Conservation (phyloP, 2,797 vertebrate species). For the Macropodus opercularis region DNA sequence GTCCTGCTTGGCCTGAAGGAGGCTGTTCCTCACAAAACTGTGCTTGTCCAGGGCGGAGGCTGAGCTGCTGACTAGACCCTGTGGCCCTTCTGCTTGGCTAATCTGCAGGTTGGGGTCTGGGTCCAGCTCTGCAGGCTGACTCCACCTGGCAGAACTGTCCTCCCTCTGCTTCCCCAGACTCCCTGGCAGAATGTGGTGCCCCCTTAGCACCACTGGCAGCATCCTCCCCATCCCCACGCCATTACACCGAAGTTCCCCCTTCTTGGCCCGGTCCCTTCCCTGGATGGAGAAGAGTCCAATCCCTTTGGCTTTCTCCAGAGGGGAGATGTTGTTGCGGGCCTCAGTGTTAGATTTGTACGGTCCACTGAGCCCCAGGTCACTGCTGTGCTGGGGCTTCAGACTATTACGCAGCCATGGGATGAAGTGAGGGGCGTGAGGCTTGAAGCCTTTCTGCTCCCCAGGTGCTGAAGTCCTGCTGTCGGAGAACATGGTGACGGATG, state of each 20-base stretch:
- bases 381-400: constrained; percentile 69
- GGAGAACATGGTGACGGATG: constrained; percentile 78
- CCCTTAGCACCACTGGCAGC: constrained; percentile 70
- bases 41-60: constrained; percentile 63
- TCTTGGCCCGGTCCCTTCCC: constrained; percentile 62
- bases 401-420: constrained; percentile 78
- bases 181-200: constrained; percentile 68
- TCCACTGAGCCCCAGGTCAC: constrained; percentile 69
- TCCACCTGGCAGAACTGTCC: constrained; percentile 63
- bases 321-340: constrained; percentile 54
- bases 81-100: constrained; percentile 18
- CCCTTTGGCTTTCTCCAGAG: constrained; percentile 66
- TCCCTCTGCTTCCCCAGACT: constrained; percentile 61
- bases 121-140: constrained; percentile 61
- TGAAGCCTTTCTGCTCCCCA: constrained; percentile 70
- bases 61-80: constrained; percentile 39
- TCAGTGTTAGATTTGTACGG: constrained; percentile 59
- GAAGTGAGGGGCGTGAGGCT: constrained; percentile 67
- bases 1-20: constrained; percentile 39
- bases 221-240: constrained; percentile 67
- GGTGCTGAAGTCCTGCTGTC: constrained; percentile 69
- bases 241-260: constrained; percentile 64
- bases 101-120: constrained; percentile 23
- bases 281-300: constrained; percentile 72
- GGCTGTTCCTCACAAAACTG: constrained; percentile 56